phyloP scores from a whole-genome alignment of 1,140 invertebrate species.

The Melipona quadrifasciata region DNA sequence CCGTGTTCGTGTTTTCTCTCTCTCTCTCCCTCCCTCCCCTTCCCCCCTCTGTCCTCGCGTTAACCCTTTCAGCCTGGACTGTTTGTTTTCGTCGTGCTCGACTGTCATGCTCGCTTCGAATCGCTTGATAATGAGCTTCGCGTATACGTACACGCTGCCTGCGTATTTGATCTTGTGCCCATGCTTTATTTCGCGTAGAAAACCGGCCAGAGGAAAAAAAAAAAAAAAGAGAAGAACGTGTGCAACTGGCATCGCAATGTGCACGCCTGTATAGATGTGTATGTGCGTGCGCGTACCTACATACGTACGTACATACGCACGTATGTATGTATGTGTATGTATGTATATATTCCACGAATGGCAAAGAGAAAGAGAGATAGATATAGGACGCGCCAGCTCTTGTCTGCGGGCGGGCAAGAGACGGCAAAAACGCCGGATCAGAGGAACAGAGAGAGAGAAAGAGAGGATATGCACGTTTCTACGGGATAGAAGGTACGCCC shows the following conservation, averaged over 20 bases:
- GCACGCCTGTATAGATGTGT: background rate
- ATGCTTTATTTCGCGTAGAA: slow-evolving; percentile 50
- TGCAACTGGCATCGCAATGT: slow-evolving; percentile 13
- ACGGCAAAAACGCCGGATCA: background rate
- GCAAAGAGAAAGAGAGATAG: slow-evolving; percentile 1
- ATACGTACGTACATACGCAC: too few species aligned
- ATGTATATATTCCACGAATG: background rate
- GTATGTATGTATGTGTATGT: too few species aligned
- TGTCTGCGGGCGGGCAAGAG: background rate
- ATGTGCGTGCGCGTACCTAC: background rate
- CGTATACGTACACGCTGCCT: background rate
- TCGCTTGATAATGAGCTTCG: slow-evolving; percentile 42
- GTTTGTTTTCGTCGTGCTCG: slow-evolving; percentile 54
- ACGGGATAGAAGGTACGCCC: slow-evolving; percentile 42
- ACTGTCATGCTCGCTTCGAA: slow-evolving; percentile 48
- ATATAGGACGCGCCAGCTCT: background rate
- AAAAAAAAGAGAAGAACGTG: background rate
- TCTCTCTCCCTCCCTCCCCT: too few species aligned
- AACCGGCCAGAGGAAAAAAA: slow-evolving; percentile 32
- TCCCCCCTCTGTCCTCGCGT: slow-evolving; percentile 10
- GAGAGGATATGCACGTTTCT: slow-evolving; percentile 25
- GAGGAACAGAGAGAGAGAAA: background rate
- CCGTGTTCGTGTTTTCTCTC: background rate
- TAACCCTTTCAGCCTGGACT: slow-evolving; percentile 38
- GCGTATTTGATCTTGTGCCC: slow-evolving; percentile 36